Evolutionary conservation across 2,113 vertebrate genomes (phyloP), one percentile per base, ranked within the genome.

Genomic region (Megatriorchis doriae): DNA sequence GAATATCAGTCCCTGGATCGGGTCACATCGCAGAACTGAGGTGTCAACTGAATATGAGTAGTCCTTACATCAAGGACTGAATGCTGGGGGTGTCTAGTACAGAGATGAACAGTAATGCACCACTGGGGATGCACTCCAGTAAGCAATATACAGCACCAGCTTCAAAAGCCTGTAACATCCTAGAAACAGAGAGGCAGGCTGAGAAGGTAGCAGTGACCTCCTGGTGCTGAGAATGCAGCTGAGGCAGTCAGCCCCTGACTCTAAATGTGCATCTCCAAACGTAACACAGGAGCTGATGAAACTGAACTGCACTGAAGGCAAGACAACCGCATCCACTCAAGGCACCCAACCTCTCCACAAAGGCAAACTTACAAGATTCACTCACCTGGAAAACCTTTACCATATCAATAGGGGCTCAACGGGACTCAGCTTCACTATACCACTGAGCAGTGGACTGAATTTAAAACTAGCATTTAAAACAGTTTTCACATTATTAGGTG

Each of bases 11-110:
- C 18, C 58, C 77, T 59, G 62, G 26, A 16, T 45, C 31, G 4
- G 62, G 43, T 13, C 79, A 50, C 43, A 50, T 4, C 40, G 12
- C 47, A 75, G 55, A 32, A 53, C n/a, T 10, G 36, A 77, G 72
- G 71, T 15, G 42, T 6, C 43, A 80, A 9, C 19, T 38, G 63
- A 36, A 18, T 6, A 48, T 0, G 0, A 43, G 45, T 5, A 40
- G 59, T 22, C 13, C 38, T 52, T 7, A 12, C 45, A n/a, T 0
- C 16, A 31, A 40, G 38, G 25, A 16, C 38, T 9, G 62, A 42
- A 13, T 2, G 40, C 50, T 26, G n/a, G 32, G 32, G 6, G 7
- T 20, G 23, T 3, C 58, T 29, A 22, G n/a, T 10, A 53, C 32
- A 23, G 58, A 20, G 31, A 9, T 23, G 38, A 43, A 22, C 10